These are phyloP conservation scores for Cephus runcator DNA, from an alignment of 2,888 invertebrate species.

Conservation along the genomic window DNA sequence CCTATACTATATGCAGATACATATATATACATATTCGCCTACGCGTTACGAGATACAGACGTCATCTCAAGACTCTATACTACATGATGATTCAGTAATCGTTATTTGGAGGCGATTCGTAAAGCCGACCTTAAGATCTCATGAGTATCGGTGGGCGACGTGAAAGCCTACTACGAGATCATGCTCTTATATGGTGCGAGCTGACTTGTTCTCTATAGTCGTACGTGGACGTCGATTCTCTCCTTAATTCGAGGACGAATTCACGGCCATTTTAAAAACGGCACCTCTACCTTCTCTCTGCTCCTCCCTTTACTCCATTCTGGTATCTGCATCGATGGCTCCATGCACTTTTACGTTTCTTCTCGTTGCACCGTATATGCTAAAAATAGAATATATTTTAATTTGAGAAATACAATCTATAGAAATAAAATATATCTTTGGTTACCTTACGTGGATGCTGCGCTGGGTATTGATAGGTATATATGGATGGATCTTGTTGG, in stretches of 20 bases:
- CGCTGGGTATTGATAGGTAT: background rate
- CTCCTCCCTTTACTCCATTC: background rate
- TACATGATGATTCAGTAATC: background rate
- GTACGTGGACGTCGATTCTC: slow-evolving; percentile 31
- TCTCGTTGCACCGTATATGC: background rate
- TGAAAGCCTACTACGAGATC: slow-evolving; percentile 45
- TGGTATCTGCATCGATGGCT: background rate
- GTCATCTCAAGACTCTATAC: background rate
- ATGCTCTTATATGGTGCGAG: slow-evolving; percentile 53
- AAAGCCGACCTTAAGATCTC: slow-evolving; percentile 17
- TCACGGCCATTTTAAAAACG: slow-evolving; percentile 19
- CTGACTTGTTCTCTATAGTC: slow-evolving; percentile 31
- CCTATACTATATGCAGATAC: background rate
- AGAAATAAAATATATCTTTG: background rate
- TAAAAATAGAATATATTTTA: background rate
- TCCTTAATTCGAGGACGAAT: slow-evolving; percentile 47
- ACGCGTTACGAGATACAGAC: background rate
- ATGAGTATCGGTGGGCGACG: slow-evolving; percentile 45
- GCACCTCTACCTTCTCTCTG: background rate
- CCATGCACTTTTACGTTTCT: background rate
- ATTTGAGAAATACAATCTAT: too few relatives aligned
- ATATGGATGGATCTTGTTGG: background rate
- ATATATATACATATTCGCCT: background rate
- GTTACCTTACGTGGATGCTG: background rate
- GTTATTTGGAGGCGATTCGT: slow-evolving; percentile 24